Conservation (phyloP, 2,113 vertebrate genomes). For the Xerus inauris region DNA sequence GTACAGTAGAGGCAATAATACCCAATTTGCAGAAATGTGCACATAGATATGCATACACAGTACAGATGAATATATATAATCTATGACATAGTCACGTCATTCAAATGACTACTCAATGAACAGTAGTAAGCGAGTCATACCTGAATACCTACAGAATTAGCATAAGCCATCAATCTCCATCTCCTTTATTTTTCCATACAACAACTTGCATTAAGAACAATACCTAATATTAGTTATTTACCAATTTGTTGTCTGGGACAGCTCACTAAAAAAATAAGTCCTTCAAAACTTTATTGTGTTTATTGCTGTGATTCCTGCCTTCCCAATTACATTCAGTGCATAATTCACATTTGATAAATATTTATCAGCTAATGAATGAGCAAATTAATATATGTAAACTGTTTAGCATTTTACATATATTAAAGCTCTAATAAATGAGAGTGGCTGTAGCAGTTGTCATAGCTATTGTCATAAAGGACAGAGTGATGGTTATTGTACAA, state of each 20-base stretch:
- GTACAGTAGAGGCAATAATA: not conserved
- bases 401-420: not conserved
- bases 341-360: constrained; percentile 19
- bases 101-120: not conserved
- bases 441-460: not conserved
- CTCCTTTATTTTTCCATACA: not conserved
- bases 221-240: not conserved
- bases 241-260: not conserved
- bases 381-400: not conserved
- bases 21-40: not conserved
- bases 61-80: not conserved
- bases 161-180: not conserved
- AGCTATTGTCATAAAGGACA: not conserved
- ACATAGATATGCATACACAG: not conserved
- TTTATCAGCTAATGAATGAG: constrained; percentile 39
- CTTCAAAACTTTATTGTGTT: constrained; percentile 18
- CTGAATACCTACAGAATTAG: not conserved
- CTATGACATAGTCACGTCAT: not conserved
- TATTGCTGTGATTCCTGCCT: not conserved
- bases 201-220: not conserved
- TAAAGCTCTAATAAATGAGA: not conserved
- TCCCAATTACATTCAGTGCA: not conserved
- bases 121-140: not conserved
- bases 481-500: not conserved
- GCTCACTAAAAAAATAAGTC: not conserved